phyloP scores from a whole-genome alignment of 2,797 vertebrate genomes.

The Macropodus opercularis region DNA sequence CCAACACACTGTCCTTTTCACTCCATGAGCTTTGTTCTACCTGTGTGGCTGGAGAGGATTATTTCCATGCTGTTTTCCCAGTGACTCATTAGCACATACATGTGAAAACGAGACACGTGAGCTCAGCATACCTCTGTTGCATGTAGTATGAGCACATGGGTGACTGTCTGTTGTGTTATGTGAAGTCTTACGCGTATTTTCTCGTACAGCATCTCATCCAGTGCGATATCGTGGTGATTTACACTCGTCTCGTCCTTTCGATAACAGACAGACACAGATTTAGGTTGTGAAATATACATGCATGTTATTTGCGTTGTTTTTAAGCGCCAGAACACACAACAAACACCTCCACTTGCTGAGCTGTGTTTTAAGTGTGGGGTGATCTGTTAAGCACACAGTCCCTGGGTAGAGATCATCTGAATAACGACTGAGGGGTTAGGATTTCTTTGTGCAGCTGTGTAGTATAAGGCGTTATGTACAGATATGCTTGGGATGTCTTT shows the following conservation, averaged over 20 bases:
- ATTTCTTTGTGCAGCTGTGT: slow-evolving; percentile 75
- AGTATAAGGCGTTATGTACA: slow-evolving; percentile 43
- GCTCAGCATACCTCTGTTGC: slow-evolving; percentile 38
- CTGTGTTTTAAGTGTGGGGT: slow-evolving; percentile 33
- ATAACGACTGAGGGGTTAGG: slow-evolving; percentile 63
- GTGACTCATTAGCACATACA: slow-evolving; percentile 63
- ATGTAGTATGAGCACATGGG: slow-evolving; percentile 20
- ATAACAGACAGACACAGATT: too few relatives aligned
- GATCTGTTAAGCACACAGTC: slow-evolving; percentile 47
- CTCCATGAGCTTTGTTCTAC: slow-evolving; percentile 80
- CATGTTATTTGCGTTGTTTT: slow-evolving; percentile 18
- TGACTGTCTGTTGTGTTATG: neutral
- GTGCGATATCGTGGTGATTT: neutral
- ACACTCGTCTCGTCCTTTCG: neutral
- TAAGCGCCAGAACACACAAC: slow-evolving; percentile 2
- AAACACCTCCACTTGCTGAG: neutral
- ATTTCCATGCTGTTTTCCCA: slow-evolving; percentile 71
- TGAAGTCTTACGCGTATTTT: neutral
- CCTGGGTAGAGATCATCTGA: slow-evolving; percentile 66
- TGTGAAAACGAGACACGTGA: slow-evolving; percentile 35
- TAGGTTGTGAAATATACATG: neutral
- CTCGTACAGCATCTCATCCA: neutral
- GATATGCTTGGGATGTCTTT: slow-evolving; percentile 62
- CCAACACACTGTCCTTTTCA: slow-evolving; percentile 82
- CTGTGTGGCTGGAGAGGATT: slow-evolving; percentile 75